Conservation (phyloP, 2,888 invertebrate species). For the Synanthedon formicaeformis region DNA sequence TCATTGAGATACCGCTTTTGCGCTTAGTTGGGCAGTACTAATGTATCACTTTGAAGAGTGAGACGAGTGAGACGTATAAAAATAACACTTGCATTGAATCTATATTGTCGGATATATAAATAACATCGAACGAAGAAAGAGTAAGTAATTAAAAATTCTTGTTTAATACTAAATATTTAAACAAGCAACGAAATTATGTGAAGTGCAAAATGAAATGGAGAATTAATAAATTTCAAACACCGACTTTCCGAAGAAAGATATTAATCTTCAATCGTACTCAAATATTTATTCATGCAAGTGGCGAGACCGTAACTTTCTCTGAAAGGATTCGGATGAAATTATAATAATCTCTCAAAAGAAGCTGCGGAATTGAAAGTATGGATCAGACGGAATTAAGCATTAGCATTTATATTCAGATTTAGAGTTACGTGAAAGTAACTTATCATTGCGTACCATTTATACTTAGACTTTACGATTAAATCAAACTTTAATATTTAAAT, state of each 20-base stretch:
- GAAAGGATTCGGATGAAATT: slow-evolving; percentile 57
- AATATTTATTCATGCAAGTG: slow-evolving; percentile 46
- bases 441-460: slow-evolving; percentile 40
- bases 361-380: slow-evolving; percentile 52
- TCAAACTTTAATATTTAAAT: no score
- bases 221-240: not conserved
- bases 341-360: slow-evolving; percentile 61
- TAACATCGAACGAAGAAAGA: no score
- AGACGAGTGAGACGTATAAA: no score
- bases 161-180: no score
- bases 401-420: slow-evolving; percentile 55
- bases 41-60: no score
- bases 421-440: slow-evolving; percentile 8
- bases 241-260: slow-evolving; percentile 1
- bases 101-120: no score
- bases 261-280: slow-evolving; percentile 17
- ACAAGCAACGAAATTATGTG: no score
- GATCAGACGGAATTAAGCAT: slow-evolving; percentile 43
- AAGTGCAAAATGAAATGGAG: not conserved
- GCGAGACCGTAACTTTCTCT: slow-evolving; percentile 36
- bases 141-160: no score
- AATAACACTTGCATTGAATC: no score
- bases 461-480: not conserved
- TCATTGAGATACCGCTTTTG: no score
- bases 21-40: no score